Conservation (phyloP, 2,113 vertebrate species). For the Fulmarus glacialis region DNA sequence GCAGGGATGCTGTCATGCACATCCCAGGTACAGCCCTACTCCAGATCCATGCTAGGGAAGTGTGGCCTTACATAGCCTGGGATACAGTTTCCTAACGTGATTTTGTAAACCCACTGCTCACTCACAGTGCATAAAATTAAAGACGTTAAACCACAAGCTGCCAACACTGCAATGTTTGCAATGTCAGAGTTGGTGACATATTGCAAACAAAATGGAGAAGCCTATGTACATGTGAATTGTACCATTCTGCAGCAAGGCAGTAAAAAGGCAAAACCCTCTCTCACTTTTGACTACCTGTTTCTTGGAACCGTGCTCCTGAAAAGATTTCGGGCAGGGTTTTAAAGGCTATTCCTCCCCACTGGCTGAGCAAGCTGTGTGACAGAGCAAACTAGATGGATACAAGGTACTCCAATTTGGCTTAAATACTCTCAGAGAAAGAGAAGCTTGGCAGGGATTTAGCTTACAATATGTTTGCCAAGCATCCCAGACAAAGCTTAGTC, state of each 20-base stretch:
- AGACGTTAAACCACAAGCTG: neutral
- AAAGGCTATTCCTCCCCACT: neutral
- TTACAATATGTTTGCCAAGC: neutral
- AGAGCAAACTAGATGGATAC: neutral
- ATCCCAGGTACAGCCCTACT: neutral
- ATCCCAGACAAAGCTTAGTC: neutral
- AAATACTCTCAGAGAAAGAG: neutral
- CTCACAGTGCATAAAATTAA: neutral
- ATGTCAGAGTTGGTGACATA: neutral
- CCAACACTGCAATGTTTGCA: neutral
- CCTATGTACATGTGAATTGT: neutral
- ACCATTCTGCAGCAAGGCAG: neutral
- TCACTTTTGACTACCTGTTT: neutral
- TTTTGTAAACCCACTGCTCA: neutral
- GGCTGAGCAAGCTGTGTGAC: neutral
- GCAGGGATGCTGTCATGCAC: rapidly evolving
- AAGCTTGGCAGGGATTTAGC: neutral
- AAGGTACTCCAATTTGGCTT: neutral
- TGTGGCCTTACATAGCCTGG: neutral
- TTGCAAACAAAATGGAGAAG: neutral
- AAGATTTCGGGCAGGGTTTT: neutral
- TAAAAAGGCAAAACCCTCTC: neutral
- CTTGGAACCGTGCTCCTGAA: neutral
- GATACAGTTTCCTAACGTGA: neutral
- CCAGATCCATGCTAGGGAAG: neutral